Conservation (phyloP, 2,113 vertebrate genomes). For the Pelecanoides urinatrix region DNA sequence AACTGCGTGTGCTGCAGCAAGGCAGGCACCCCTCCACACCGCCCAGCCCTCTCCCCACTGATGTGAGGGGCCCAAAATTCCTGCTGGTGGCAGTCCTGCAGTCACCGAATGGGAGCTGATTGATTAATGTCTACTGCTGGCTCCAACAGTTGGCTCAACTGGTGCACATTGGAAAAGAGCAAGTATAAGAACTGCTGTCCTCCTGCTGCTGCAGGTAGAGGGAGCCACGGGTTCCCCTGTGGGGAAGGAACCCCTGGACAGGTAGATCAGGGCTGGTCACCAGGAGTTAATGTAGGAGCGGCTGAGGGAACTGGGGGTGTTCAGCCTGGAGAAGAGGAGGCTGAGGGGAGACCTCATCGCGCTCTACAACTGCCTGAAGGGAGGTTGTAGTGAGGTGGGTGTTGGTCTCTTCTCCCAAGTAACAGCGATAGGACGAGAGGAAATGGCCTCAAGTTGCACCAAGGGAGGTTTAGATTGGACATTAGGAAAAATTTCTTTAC, state of each 20-base stretch:
- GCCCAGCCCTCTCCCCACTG: not conserved
- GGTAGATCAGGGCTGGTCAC: not conserved
- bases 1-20: not conserved
- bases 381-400: no score
- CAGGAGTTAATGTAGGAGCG: not conserved
- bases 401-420: no score
- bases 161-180: not conserved
- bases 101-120: not conserved
- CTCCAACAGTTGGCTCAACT: not conserved
- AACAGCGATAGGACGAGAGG: no score
- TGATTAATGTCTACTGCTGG: not conserved
- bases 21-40: not conserved
- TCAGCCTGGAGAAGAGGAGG: no score
- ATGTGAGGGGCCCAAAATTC: not conserved
- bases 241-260: not conserved
- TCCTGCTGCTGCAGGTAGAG: not conserved
- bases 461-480: no score
- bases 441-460: no score
- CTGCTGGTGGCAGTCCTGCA: not conserved
- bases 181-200: not conserved
- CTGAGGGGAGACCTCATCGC: no score
- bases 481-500: no score
- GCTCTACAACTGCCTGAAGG: no score
- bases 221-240: not conserved
- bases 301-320: no score